Evolutionary conservation across 2,888 invertebrate genomes (phyloP), one percentile per base, ranked within the genome.

Genomic region (Halictus quadricinctus): DNA sequence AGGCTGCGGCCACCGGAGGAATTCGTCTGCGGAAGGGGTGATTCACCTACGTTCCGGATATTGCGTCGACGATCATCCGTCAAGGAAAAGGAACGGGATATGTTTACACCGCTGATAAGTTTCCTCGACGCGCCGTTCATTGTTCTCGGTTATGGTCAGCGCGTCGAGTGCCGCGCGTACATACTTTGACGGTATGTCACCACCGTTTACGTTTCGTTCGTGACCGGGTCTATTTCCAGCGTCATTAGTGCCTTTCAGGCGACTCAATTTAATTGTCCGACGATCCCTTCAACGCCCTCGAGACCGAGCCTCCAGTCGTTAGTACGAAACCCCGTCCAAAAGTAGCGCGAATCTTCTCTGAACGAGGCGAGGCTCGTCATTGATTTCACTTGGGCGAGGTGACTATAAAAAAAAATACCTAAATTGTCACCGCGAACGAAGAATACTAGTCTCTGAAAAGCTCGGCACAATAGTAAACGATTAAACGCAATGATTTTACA

Each of bases 221-320:
- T 73, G 84, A 88, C 83, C 88, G 84, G 81, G 77, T 58, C 80
- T 85, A 84, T 86, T 85, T 89, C 86, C 80, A 88, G 69, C 69
- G 48, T 66, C 76, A 54, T 83, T 75, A 76, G 75, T 12, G 54
- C 50, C 54, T 78, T 80, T 87, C 80, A 81, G 80, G 73, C 76
- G 66, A 46, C 58, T 77, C 76, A 75, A 80, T 85, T 76, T 70
- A 58, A 87, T 86, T 86, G 79, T 69, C 64, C 80, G 74, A 60
- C 60, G 74, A 54, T 79, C 58, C 46, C 73, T 75, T 74, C 70
- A n/a, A 46, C 64, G n/a, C 36, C 76, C 66, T 48, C 76, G 41
- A 21, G 50, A 54, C 76, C 29, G 3, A 46, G 29, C 29, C 48
- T 18, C 21, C 50, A 2, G 13, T 70, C 69, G 21, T 75, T 46